Evolutionary conservation across 2,888 invertebrate species (phyloP).

Genomic region (Entomobrya proxima): DNA sequence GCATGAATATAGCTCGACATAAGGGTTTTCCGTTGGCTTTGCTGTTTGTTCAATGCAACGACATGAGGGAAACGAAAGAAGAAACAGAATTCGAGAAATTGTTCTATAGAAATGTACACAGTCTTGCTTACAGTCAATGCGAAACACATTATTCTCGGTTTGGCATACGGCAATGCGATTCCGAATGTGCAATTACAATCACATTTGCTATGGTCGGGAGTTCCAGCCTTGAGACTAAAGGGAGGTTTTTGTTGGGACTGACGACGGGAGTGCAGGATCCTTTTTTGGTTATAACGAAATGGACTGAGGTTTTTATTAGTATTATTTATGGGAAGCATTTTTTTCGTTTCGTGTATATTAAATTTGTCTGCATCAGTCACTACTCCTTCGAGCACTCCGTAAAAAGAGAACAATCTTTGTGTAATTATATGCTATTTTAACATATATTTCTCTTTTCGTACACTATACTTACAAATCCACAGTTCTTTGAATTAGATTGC

Average conservation of each 20-base stretch:
- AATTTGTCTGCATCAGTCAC: constrained; percentile 32
- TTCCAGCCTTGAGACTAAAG: constrained; percentile 25
- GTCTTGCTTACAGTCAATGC: neutral
- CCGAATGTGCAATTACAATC: constrained; percentile 25
- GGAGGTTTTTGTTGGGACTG: neutral
- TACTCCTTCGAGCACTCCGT: neutral
- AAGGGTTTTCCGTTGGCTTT: neutral
- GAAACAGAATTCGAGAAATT: neutral
- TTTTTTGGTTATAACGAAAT: constrained; percentile 4
- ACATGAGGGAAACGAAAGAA: neutral
- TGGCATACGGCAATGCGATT: neutral
- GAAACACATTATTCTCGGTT: neutral
- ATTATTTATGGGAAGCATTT: constrained; percentile 25
- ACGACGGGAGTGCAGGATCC: neutral
- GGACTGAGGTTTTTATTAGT: constrained; percentile 8
- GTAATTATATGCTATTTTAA: neutral
- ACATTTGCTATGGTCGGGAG: constrained; percentile 14
- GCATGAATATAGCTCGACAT: neutral
- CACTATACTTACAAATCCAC: too few species aligned
- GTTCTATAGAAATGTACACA: neutral
- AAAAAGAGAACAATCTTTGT: neutral
- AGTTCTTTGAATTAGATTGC: too few species aligned
- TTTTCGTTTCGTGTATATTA: constrained; percentile 9
- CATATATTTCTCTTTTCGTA: too few species aligned
- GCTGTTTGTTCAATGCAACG: neutral